phyloP scores from a whole-genome alignment of 1,140 invertebrate genomes.

The Caenorhabditis inopinata region DNA sequence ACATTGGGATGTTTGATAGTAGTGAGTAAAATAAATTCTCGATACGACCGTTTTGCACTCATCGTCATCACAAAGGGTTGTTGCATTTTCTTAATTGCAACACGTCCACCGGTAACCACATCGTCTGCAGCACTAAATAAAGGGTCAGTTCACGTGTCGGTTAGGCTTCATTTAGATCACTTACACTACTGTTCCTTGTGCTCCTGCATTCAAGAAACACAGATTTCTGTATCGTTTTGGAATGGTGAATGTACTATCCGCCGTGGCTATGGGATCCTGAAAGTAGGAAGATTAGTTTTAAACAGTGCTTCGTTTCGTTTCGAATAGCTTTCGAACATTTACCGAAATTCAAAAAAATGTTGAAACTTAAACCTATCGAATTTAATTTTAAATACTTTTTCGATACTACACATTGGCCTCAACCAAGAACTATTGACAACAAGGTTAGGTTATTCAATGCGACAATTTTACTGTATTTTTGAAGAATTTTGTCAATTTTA shows the following conservation, averaged over 20 bases:
- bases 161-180: not conserved
- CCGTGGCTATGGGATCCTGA: constrained; percentile 25
- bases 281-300: not conserved
- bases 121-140: constrained; percentile 35
- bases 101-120: not conserved
- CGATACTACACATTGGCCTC: too few relatives aligned
- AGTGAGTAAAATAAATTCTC: constrained; percentile 42
- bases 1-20: constrained; percentile 38
- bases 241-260: constrained; percentile 40
- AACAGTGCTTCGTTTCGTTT: not conserved
- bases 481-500: too few relatives aligned
- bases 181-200: constrained; percentile 46
- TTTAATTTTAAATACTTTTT: too few relatives aligned
- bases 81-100: constrained; percentile 49
- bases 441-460: too few relatives aligned
- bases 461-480: too few relatives aligned
- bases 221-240: constrained; percentile 38
- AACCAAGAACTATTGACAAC: too few relatives aligned
- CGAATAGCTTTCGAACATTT: not conserved
- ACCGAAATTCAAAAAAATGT: constrained; percentile 27
- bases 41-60: constrained; percentile 41
- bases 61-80: constrained; percentile 45
- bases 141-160: not conserved
- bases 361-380: too few relatives aligned
- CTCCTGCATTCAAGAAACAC: constrained; percentile 39